Evolutionary conservation across 2,888 invertebrate species (phyloP).

Genomic region (Notodonta ziczac): DNA sequence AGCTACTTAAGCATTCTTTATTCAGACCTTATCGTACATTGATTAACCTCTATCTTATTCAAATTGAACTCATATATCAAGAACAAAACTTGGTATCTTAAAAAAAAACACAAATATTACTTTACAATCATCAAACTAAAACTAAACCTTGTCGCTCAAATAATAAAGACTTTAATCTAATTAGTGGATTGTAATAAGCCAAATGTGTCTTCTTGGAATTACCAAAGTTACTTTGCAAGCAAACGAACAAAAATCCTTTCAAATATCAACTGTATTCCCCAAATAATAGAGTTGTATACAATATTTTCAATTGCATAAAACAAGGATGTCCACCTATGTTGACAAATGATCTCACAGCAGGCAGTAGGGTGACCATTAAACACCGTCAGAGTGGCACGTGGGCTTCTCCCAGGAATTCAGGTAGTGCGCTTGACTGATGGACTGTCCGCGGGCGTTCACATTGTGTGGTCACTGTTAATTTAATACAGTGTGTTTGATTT

Average conservation of each 20-base stretch:
- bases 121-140: background rate
- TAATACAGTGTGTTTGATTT: constrained; percentile 38
- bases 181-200: background rate
- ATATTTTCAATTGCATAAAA: background rate
- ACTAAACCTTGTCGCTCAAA: background rate
- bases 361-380: constrained; percentile 63
- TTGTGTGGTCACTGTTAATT: constrained; percentile 42
- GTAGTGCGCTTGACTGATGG: constrained; percentile 67
- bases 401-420: constrained; percentile 62
- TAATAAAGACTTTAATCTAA: background rate
- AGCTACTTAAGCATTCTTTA: constrained; percentile 3
- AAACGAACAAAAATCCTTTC: background rate
- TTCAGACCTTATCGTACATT: constrained; percentile 1
- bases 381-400: constrained; percentile 60
- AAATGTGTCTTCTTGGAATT: constrained; percentile 6
- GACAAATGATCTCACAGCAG: constrained; percentile 74
- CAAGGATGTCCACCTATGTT: constrained; percentile 48
- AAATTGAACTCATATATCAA: constrained; percentile 22
- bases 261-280: constrained; percentile 6
- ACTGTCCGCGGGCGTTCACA: constrained; percentile 52
- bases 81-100: constrained; percentile 15
- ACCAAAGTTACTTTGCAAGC: constrained; percentile 6
- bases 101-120: background rate
- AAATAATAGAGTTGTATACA: background rate
- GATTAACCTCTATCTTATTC: constrained; percentile 12